phyloP scores from a whole-genome alignment of 2,797 vertebrate genomes.

The Halcyon badia region DNA sequence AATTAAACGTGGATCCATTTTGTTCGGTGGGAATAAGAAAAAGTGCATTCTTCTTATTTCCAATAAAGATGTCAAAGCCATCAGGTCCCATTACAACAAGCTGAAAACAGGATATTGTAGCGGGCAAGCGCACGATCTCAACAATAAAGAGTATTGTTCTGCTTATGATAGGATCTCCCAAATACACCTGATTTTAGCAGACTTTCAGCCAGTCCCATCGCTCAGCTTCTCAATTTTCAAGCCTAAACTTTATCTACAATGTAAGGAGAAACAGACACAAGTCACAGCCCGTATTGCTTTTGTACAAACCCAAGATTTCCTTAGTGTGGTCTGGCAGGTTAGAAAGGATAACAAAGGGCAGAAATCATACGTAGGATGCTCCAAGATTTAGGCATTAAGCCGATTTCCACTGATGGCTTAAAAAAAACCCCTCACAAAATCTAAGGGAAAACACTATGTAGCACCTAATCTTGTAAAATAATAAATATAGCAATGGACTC shows the following conservation, averaged over 20 bases:
- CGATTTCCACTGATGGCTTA: not conserved
- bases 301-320: not conserved
- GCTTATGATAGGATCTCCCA: not conserved
- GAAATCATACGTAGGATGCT: not conserved
- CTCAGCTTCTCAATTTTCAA: not conserved
- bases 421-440: not conserved
- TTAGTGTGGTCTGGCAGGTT: not conserved
- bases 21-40: not conserved
- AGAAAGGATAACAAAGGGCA: not conserved
- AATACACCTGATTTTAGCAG: not conserved
- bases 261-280: not conserved
- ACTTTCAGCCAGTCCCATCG: not conserved
- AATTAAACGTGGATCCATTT: not conserved
- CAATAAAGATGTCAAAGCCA: conserved; percentile 13
- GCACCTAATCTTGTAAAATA: conserved; percentile 39
- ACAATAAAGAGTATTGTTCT: not conserved
- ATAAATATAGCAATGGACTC: not conserved
- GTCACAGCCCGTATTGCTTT: fast-evolving
- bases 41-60: not conserved
- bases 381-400: not conserved
- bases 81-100: fast-evolving
- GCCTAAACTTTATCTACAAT: fast-evolving
- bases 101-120: not conserved
- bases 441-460: not conserved
- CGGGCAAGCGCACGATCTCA: fast-evolving